Conservation (phyloP, 2,113 vertebrate species). For the Calypte anna region DNA sequence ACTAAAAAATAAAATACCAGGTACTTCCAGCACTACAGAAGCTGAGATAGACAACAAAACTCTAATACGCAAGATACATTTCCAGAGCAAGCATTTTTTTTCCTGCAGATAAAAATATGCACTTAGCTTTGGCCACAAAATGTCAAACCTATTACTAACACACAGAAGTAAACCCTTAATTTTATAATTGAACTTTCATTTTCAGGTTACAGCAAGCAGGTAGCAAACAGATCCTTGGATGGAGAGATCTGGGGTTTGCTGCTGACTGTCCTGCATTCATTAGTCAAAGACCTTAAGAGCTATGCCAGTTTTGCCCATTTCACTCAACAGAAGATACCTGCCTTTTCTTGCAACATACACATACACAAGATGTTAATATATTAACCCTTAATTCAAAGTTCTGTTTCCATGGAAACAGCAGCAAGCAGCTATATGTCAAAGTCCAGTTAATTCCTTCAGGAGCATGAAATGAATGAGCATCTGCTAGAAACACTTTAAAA, state of each 20-base stretch:
- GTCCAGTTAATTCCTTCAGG: neutral
- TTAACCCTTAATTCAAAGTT: neutral
- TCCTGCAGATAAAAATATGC: neutral
- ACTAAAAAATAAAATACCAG: neutral
- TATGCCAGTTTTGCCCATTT: neutral
- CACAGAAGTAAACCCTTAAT: neutral
- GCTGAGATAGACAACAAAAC: neutral
- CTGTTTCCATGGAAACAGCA: conserved; percentile 2
- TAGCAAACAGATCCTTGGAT: neutral
- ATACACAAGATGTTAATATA: neutral
- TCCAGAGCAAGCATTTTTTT: neutral
- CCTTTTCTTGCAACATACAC: neutral
- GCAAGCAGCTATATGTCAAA: neutral
- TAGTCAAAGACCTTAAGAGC: neutral
- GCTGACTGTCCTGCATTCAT: neutral
- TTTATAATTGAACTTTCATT: neutral
- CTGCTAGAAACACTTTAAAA: neutral
- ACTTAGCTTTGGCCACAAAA: neutral
- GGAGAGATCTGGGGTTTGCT: neutral
- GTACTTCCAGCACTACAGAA: neutral
- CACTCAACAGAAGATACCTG: neutral
- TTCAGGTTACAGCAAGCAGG: neutral
- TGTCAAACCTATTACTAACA: neutral
- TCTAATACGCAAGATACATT: neutral
- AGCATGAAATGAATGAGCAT: neutral